Percentiles rank a stretch among this genome's conserved stretches.
These are phyloP conservation scores for Daktulosphaira vitifoliae DNA, from an alignment of 1,140 invertebrate genomes.

Conservation along the genomic window DNA sequence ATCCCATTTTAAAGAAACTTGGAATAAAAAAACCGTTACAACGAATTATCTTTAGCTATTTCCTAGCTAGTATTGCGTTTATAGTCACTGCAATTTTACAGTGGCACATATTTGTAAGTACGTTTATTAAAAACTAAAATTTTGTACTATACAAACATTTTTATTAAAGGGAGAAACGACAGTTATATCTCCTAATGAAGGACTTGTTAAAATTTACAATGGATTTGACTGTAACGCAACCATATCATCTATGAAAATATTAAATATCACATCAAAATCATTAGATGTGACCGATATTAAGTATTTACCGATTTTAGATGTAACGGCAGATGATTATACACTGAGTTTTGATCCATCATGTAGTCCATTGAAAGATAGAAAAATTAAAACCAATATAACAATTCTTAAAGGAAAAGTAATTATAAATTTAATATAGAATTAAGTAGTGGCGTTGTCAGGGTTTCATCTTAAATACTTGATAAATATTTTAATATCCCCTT, in stretches of 20 bases:
- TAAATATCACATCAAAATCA: conserved; percentile 4
- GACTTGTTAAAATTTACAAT: conserved; percentile 65
- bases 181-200: conserved; percentile 42
- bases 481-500: too few species aligned
- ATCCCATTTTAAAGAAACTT: conserved; percentile 42
- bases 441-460: too few species aligned
- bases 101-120: conserved; percentile 42
- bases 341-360: too few species aligned
- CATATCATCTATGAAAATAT: background rate
- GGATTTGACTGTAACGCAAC: conserved; percentile 41
- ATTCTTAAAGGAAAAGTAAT: background rate
- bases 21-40: conserved; percentile 47
- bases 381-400: background rate
- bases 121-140: background rate
- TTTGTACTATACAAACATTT: too few species aligned
- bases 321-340: too few species aligned
- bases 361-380: too few species aligned
- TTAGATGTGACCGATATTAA: too few species aligned
- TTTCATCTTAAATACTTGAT: too few species aligned
- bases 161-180: background rate
- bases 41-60: conserved; percentile 54
- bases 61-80: conserved; percentile 58
- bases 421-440: background rate
- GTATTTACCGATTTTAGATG: too few species aligned
- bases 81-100: conserved; percentile 58